A percentile compares a stretch with the other conserved stretches of the same genome.
Conservation (phyloP, 2,113 vertebrate genomes). For the Periophthalmodon schlosseri region DNA sequence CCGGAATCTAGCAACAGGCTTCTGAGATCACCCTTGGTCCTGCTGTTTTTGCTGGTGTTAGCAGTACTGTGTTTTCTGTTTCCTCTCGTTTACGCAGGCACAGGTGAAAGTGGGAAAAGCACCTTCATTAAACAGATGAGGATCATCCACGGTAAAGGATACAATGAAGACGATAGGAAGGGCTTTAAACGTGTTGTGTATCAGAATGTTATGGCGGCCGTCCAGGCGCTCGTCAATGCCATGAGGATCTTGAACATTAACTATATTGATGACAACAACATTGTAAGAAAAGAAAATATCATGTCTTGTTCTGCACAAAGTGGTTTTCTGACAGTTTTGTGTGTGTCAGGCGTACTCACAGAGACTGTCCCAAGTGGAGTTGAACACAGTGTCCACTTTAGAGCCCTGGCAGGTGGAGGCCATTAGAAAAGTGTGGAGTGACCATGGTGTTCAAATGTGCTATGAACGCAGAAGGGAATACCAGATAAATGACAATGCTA, state of each 20-base stretch:
- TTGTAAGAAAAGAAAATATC: conserved; percentile 69
- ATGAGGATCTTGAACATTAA: conserved; percentile 78
- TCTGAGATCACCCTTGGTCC: neutral
- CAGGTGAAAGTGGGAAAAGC: conserved; percentile 89
- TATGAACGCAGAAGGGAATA: conserved; percentile 81
- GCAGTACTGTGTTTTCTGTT: conserved; percentile 22
- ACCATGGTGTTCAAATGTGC: conserved; percentile 81
- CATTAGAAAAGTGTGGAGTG: conserved; percentile 82
- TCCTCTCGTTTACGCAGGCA: conserved; percentile 72
- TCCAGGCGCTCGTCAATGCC: conserved; percentile 81
- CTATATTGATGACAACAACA: conserved; percentile 77
- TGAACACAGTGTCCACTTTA: conserved; percentile 60
- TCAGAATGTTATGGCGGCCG: conserved; percentile 83
- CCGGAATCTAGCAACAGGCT: neutral
- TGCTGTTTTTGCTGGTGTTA: conserved; percentile 18
- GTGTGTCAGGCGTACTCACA: conserved; percentile 73
- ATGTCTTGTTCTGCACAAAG: neutral
- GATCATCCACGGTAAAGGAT: conserved; percentile 91
- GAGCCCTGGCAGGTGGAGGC: conserved; percentile 76
- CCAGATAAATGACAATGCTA: conserved; percentile 84
- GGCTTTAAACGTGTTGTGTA: conserved; percentile 81
- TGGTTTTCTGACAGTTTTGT: conserved; percentile 15
- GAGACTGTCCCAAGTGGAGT: conserved; percentile 73
- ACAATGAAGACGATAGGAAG: conserved; percentile 80
- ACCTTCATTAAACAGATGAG: conserved; percentile 96